Evolutionary conservation across 2,888 invertebrate species (phyloP), one percentile per base, ranked within the genome.

Genomic region (Lepidocyrtoides sp.): DNA sequence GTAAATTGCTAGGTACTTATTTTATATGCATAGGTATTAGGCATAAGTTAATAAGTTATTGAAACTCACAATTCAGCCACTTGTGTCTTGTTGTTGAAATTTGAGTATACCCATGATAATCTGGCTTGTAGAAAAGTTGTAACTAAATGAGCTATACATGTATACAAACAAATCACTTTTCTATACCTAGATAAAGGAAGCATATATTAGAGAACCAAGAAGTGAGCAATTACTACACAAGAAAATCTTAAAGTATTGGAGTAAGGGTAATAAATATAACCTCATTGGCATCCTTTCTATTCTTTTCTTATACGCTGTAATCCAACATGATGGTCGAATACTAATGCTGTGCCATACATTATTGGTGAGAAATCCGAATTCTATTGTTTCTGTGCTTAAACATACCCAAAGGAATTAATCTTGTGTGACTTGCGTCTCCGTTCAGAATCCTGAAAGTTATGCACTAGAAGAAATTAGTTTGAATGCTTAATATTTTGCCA

Each of bases 401-500:
- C 41, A 26, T 57, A 57, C 41, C 79, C 32, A 7, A 29, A 23
- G n/a, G 32, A 77, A 51, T 26, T 77, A 77, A 72, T 72, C 44
- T 44, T 72, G 69, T 41, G 41, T 69, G 69, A 69, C 32, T 69
- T 75, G 26, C 14, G 23, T 29, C 17, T 77, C 1, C n/a, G 36
- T 32, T 75, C 12, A 57, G 32, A 12, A 77, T 79, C 20, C 32
- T 57, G 12, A 32, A 79, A 57, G 29, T 57, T 57, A n/a, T n/a
- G 17, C 32, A 57, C 17, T 32, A 36, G 57, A 32, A 79, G 54
- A 79, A 79, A 57, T 57, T 79, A 79, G 79, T 32, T 14, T 57
- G 36, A 79, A 79, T 77, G 75, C 17, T 75, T 75, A 48, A 48
- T 75, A 75, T 75, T 48, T 75, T 75, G 48, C 17, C 17, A 48